These are phyloP conservation scores for Scelioninae gen. 1 DNA, from an alignment of 2,888 invertebrate genomes.

Conservation along the genomic window DNA sequence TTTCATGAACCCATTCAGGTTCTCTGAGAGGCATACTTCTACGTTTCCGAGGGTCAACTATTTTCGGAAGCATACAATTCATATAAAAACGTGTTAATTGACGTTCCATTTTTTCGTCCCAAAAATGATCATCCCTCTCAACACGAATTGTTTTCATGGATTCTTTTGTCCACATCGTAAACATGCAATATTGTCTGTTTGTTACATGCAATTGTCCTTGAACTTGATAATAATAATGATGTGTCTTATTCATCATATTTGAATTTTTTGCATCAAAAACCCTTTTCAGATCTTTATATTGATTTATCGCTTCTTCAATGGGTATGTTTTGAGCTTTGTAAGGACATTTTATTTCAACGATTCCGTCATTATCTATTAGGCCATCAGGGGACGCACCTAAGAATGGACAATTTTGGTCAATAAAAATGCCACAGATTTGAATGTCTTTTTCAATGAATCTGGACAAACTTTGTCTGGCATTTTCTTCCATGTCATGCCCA, in stretches of 20 bases:
- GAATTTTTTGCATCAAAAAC: conserved; percentile 39
- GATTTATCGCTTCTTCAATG: background rate
- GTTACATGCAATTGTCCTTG: conserved; percentile 66
- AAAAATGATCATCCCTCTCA: conserved; percentile 1
- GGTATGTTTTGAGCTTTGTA: background rate
- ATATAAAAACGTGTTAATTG: background rate
- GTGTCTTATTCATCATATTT: conserved; percentile 59
- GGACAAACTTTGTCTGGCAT: too few relatives aligned
- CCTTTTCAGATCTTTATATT: background rate
- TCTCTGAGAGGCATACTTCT: conserved; percentile 2
- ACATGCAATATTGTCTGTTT: background rate
- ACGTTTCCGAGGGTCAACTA: background rate
- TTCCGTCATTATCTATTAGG: conserved; percentile 26
- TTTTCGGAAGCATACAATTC: background rate
- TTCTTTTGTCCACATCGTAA: background rate
- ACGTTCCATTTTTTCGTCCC: conserved; percentile 1
- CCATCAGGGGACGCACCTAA: too few relatives aligned
- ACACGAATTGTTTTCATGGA: background rate
- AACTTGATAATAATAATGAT: conserved; percentile 47
- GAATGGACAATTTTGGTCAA: too few relatives aligned
- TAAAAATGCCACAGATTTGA: too few relatives aligned
- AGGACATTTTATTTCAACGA: conserved; percentile 63
- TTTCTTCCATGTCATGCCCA: too few relatives aligned
- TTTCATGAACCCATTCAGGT: conserved; percentile 3
- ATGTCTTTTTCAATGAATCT: too few relatives aligned